Percentiles rank a stretch among this genome's conserved stretches.
Evolutionary conservation across 2,888 invertebrate species (phyloP).

Genomic region (Dicycla oo): DNA sequence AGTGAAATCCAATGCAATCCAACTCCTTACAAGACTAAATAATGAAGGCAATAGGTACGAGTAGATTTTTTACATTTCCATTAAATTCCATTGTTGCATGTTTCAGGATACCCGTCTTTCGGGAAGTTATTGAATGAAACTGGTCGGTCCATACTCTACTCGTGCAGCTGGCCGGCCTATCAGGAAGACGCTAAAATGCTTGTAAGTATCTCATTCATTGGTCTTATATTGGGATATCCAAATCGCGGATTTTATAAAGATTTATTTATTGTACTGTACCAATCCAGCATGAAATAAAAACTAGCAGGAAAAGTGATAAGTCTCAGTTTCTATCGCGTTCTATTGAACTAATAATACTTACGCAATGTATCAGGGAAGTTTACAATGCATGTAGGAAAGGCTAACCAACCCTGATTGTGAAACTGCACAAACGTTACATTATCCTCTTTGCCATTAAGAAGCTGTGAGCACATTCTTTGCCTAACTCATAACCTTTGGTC

Average conservation of each 20-base stretch:
- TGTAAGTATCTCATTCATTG: slow-evolving; percentile 57
- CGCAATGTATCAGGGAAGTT: too few relatives aligned
- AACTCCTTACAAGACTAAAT: too few relatives aligned
- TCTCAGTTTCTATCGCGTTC: not conserved
- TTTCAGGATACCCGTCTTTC: slow-evolving; percentile 93
- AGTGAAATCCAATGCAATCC: too few relatives aligned
- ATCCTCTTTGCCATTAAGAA: not conserved
- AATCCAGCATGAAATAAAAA: not conserved
- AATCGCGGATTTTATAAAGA: not conserved
- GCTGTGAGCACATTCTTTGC: not conserved
- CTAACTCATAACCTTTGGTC: not conserved
- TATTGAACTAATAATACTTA: not conserved
- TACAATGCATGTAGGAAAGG: not conserved
- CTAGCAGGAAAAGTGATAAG: not conserved
- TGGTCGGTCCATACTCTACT: slow-evolving; percentile 94
- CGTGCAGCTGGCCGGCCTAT: slow-evolving; percentile 97
- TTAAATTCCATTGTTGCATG: not conserved
- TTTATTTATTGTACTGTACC: not conserved
- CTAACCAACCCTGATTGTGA: not conserved
- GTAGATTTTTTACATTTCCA: not conserved
- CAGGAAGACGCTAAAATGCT: slow-evolving; percentile 87
- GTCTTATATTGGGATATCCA: too few relatives aligned
- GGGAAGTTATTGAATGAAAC: slow-evolving; percentile 93
- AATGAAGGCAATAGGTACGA: too few relatives aligned
- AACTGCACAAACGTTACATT: not conserved